Conservation (phyloP, 2,888 invertebrate genomes). For the Agelastica alni region DNA sequence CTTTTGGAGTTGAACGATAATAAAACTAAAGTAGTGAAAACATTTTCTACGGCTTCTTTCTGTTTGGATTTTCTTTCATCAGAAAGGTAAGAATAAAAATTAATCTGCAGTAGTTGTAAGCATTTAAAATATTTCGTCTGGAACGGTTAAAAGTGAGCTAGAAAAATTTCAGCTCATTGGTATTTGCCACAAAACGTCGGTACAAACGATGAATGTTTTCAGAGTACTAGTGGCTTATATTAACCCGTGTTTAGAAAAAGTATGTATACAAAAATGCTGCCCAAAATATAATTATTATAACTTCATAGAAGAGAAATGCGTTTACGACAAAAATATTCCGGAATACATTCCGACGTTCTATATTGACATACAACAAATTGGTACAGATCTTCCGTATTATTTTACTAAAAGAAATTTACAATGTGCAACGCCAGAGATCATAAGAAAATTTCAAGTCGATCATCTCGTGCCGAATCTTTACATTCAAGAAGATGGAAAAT, state of each 20-base stretch:
- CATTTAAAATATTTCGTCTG: too few relatives aligned
- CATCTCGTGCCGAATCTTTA: conserved; percentile 5
- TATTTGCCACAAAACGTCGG: too few relatives aligned
- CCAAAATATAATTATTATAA: conserved; percentile 26
- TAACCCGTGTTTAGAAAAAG: conserved; percentile 29
- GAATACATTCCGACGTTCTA: conserved; percentile 21
- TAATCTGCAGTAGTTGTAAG: too few relatives aligned
- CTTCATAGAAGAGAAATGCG: conserved; percentile 16
- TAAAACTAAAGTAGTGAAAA: neutral
- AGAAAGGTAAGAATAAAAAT: neutral
- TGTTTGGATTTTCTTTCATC: conserved; percentile 13
- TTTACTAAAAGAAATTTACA: conserved; percentile 17
- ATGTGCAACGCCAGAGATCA: conserved; percentile 18
- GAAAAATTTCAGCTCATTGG: too few relatives aligned
- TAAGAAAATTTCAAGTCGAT: conserved; percentile 14
- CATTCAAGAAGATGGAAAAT: conserved; percentile 26
- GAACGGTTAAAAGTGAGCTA: too few relatives aligned
- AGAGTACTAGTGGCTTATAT: conserved; percentile 24
- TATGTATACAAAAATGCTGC: conserved; percentile 36
- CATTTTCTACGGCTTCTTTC: conserved; percentile 10
- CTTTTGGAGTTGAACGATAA: conserved; percentile 12
- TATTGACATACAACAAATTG: neutral
- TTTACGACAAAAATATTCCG: neutral
- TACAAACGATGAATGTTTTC: too few relatives aligned
- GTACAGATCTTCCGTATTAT: conserved; percentile 9